These are phyloP conservation scores for Pachypanchax playfairii DNA, from an alignment of 2,113 vertebrate genomes.

Conservation along the genomic window DNA sequence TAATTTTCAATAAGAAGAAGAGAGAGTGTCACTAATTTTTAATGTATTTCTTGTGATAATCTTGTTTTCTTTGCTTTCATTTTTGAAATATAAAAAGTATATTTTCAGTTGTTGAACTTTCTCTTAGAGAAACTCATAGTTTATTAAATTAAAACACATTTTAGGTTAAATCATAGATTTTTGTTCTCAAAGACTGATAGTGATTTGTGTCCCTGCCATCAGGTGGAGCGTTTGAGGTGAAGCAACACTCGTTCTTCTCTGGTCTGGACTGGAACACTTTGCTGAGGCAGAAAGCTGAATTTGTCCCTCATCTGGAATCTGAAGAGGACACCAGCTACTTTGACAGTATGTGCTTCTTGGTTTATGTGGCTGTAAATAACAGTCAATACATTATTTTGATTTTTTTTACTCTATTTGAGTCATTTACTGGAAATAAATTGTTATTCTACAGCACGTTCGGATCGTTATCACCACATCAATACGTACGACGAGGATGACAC, in stretches of 20 bases:
- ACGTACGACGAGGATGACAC: slow-evolving; percentile 93
- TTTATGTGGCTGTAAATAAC: slow-evolving; percentile 18
- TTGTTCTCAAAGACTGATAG: not conserved
- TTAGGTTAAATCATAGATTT: too few relatives aligned
- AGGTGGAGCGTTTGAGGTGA: slow-evolving; percentile 92
- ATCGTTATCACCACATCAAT: slow-evolving; percentile 91
- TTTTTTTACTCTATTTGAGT: slow-evolving; percentile 8
- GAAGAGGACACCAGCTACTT: slow-evolving; percentile 98
- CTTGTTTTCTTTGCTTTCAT: too few relatives aligned
- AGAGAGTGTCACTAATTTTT: too few relatives aligned
- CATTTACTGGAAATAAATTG: slow-evolving; percentile 17
- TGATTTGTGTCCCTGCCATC: slow-evolving; percentile 19
- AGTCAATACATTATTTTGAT: slow-evolving; percentile 1
- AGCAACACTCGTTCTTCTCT: slow-evolving; percentile 89
- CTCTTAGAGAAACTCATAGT: too few relatives aligned
- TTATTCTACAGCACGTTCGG: slow-evolving; percentile 83
- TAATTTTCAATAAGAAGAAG: too few relatives aligned
- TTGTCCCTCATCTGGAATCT: slow-evolving; percentile 91
- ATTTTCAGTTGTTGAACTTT: too few relatives aligned
- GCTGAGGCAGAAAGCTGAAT: slow-evolving; percentile 92
- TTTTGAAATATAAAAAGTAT: too few relatives aligned
- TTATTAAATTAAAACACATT: too few relatives aligned
- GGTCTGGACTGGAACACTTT: slow-evolving; percentile 92
- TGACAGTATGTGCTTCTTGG: slow-evolving; percentile 81
- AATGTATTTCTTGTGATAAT: too few relatives aligned